Conservation (phyloP, 2,113 vertebrate species). For the Gallinago jamesoni region DNA sequence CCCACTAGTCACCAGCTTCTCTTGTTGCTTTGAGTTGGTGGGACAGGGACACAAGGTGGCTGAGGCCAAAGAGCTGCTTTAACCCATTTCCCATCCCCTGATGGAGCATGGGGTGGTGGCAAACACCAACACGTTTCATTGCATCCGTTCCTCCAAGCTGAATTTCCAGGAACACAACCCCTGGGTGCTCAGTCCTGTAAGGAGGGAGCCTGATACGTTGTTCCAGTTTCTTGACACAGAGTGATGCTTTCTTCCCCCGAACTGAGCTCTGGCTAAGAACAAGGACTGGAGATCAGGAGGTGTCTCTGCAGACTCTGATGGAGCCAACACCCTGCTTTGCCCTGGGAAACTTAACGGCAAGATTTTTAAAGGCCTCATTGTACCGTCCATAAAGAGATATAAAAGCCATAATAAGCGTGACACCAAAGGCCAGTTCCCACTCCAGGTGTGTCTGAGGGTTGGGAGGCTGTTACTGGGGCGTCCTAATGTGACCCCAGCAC, state of each 20-base stretch:
- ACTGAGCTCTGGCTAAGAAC: neutral
- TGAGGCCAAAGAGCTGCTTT: neutral
- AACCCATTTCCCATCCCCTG: neutral
- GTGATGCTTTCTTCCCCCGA: neutral
- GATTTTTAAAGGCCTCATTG: neutral
- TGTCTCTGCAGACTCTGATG: neutral
- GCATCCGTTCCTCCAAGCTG: neutral
- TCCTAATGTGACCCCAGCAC: neutral
- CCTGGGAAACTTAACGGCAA: neutral
- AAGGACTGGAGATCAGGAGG: neutral
- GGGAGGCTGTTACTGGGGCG: neutral
- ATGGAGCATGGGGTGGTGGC: neutral
- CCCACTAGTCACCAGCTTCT: neutral
- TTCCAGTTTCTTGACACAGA: neutral
- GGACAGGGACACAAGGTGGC: neutral
- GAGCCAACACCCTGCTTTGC: neutral
- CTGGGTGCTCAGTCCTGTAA: neutral
- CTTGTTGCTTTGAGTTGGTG: neutral
- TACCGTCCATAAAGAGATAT: neutral
- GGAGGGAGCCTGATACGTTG: neutral
- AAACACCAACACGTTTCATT: fast-evolving
- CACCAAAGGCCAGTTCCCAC: neutral
- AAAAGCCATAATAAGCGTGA: neutral
- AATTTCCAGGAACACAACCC: neutral
- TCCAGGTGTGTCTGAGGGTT: neutral